Conservation (phyloP, 2,888 invertebrate genomes). For the Palloptera scutellata region DNA sequence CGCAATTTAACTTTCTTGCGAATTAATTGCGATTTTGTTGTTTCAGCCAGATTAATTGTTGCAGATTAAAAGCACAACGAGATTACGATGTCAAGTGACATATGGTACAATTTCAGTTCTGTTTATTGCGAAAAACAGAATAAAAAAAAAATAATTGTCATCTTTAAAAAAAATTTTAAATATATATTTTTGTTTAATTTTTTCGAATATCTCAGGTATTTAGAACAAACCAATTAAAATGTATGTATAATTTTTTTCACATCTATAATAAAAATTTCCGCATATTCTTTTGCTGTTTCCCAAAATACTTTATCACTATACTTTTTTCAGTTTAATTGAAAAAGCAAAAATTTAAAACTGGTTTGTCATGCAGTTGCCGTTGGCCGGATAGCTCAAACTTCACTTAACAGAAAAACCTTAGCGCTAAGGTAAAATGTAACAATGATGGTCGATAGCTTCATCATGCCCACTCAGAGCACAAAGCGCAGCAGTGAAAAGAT, state of each 20-base stretch:
- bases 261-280: no score
- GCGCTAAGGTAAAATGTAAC: neutral
- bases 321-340: no score
- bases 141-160: neutral
- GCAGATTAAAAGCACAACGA: slow-evolving; percentile 41
- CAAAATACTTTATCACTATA: no score
- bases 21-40: neutral
- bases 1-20: neutral
- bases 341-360: no score
- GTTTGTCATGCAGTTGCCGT: no score
- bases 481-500: no score
- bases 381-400: no score
- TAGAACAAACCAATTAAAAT: slow-evolving; percentile 10
- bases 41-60: slow-evolving; percentile 49
- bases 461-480: neutral
- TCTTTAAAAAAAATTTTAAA: neutral
- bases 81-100: no score
- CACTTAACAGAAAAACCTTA: neutral
- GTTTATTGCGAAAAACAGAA: no score
- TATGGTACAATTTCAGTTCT: no score
- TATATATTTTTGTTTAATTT: neutral
- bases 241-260: neutral
- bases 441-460: neutral
- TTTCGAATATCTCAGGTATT: slow-evolving; percentile 1
- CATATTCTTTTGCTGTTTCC: no score